A percentile compares a stretch with the other conserved stretches of the same genome.
These are phyloP conservation scores for Nebria salina DNA, from an alignment of 2,888 invertebrate species.

Conservation along the genomic window DNA sequence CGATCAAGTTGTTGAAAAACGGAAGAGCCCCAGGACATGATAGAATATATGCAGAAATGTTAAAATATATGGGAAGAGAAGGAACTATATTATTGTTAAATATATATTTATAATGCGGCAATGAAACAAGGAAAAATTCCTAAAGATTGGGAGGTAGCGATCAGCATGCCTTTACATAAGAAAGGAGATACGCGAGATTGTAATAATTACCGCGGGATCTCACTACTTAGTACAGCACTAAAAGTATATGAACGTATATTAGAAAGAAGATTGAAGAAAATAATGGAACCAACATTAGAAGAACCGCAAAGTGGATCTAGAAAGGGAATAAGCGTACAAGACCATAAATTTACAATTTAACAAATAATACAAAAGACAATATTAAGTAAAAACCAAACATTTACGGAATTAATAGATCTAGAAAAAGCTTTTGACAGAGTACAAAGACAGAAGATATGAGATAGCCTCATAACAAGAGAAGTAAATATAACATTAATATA, in stretches of 20 bases:
- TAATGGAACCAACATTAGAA: conserved; percentile 15
- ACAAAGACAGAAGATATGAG: no score
- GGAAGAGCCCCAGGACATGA: conserved; percentile 10
- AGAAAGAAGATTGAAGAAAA: conserved; percentile 14
- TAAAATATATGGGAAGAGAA: no score
- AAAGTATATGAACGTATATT: conserved; percentile 32
- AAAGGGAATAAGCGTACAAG: conserved; percentile 2
- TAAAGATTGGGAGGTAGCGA: conserved; percentile 43
- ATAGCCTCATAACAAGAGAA: no score
- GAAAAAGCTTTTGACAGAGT: no score
- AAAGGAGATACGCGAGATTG: conserved; percentile 25
- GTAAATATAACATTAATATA: no score
- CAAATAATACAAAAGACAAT: neutral
- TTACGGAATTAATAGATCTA: no score
- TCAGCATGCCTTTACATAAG: conserved; percentile 37
- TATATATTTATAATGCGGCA: neutral
- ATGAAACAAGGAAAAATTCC: conserved; percentile 27
- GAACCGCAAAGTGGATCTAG: conserved; percentile 37
- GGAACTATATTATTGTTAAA: conserved; percentile 6
- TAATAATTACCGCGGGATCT: conserved; percentile 37
- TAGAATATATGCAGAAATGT: conserved; percentile 6
- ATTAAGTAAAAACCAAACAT: no score
- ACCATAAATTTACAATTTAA: neutral
- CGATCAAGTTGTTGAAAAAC: neutral
- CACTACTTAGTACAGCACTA: conserved; percentile 29